A percentile compares a stretch with the other conserved stretches of the same genome.
These are phyloP conservation scores for Pimephales promelas DNA, from an alignment of 2,113 vertebrate species.

Conservation along the genomic window DNA sequence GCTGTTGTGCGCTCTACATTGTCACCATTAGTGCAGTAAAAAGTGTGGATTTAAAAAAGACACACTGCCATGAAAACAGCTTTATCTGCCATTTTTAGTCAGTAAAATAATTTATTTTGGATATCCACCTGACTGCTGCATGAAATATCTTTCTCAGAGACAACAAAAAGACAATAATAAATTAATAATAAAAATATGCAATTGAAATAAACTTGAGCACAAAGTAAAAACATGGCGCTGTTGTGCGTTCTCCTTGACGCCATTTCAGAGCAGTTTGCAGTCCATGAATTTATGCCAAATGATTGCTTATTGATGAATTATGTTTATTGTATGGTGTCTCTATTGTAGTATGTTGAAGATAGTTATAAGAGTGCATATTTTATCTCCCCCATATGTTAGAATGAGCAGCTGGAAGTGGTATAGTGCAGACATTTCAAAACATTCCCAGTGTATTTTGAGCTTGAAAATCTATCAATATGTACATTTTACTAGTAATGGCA, in stretches of 20 bases:
- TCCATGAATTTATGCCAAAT: not conserved
- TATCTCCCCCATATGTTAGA: not conserved
- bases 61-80: slow-evolving; percentile 18
- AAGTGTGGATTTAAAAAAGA: slow-evolving; percentile 21
- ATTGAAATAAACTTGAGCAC: not conserved
- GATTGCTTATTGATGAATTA: not conserved
- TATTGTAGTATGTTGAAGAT: not conserved
- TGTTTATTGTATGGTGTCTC: not conserved
- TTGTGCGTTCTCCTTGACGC: not conserved
- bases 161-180: not conserved
- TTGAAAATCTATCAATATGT: not conserved
- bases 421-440: not conserved
- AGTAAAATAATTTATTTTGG: not conserved
- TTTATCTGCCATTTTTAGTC: slow-evolving; percentile 3
- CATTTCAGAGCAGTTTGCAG: not conserved
- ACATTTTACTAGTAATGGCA: not conserved
- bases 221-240: not conserved
- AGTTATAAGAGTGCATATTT: not conserved
- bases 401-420: not conserved
- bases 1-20: too few species aligned
- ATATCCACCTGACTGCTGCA: not conserved
- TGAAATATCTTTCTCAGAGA: not conserved
- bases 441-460: not conserved
- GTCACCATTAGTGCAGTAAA: slow-evolving; percentile 43
- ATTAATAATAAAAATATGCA: not conserved